Evolutionary conservation across 1,140 invertebrate genomes (phyloP), one percentile per base, ranked within the genome.

Genomic region (Popillia japonica): DNA sequence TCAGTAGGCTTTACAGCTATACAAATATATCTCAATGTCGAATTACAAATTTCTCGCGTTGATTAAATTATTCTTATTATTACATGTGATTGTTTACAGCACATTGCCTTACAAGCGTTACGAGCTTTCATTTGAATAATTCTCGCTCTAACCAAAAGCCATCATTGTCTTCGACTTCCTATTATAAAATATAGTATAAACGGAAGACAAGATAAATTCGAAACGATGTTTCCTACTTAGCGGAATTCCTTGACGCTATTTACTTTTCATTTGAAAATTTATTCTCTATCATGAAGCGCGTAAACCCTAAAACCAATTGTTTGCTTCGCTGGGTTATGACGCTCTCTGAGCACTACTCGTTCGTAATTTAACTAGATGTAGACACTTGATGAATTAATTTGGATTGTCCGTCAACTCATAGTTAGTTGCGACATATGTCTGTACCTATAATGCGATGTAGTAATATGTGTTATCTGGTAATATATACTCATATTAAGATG

Each of bases 201-300:
- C 44, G 10, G n/a, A 55, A 55, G 48, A 55, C 3, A 17, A n/a
- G 14, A 55, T 7, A 55, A 55, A 20, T 55, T 55, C 48, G 6
- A 17, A n/a, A 6, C 14, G 48, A 55, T 17, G 17, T n/a, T 55
- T 55, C 17, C 14, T n/a, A 55, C 17, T 17, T 17, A 55, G 17
- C 14, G 17, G 48, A 55, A 55, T 55, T 55, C 48, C 48, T 55
- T 55, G 17, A n/a, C 14, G 17, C 48, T 55, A n/a, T 55, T n/a
- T 55, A 17, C n/a, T n/a, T 55, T 55, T 55, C 48, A 55, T 55
- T 55, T 6, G 48, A 55, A 55, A 55, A n/a, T 55, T 55, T 55
- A 2, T 55, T 7, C 48, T 17, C 17, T 3, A 17, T 55, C 14
- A 55, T 55, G 14, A 17, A n/a, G 0, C 6, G 14, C 17, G 14